Percentiles rank a stretch among this genome's conserved stretches.
Conservation (phyloP, 2,113 vertebrate genomes). For the Vireo altiloquus region DNA sequence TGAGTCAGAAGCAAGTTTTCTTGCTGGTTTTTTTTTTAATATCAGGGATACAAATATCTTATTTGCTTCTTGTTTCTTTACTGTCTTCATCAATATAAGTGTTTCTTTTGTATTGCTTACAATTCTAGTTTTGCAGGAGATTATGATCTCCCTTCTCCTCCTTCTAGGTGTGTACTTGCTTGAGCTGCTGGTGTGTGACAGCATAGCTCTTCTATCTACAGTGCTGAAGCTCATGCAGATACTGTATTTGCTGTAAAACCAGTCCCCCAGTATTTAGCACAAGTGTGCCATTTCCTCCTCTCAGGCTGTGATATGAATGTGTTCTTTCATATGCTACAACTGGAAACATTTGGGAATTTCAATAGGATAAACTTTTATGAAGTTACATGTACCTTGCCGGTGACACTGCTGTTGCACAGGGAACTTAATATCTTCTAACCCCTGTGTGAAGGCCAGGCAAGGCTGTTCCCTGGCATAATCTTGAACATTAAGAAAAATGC, state of each 20-base stretch:
- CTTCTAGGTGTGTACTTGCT: background rate
- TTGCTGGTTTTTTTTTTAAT: background rate
- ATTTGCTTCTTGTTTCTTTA: background rate
- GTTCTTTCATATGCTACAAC: background rate
- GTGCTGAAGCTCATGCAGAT: background rate
- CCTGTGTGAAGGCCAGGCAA: background rate
- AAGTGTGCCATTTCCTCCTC: slow-evolving; percentile 31
- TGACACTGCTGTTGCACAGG: background rate
- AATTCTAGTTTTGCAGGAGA: background rate
- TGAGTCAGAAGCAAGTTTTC: background rate
- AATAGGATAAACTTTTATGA: background rate
- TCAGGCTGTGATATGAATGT: background rate
- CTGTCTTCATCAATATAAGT: background rate
- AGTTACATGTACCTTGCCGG: background rate
- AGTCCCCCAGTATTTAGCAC: background rate
- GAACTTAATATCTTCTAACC: background rate
- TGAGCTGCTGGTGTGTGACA: background rate
- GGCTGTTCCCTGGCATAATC: background rate
- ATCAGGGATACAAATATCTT: background rate
- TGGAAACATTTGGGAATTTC: background rate
- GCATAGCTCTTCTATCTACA: background rate
- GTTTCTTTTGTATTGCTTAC: background rate
- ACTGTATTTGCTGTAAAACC: background rate
- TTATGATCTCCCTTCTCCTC: background rate
- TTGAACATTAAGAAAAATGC: background rate